A percentile compares a stretch with the other conserved stretches of the same genome.
These are phyloP conservation scores for Pollenia angustigena DNA, from an alignment of 2,888 invertebrate genomes.

Conservation along the genomic window DNA sequence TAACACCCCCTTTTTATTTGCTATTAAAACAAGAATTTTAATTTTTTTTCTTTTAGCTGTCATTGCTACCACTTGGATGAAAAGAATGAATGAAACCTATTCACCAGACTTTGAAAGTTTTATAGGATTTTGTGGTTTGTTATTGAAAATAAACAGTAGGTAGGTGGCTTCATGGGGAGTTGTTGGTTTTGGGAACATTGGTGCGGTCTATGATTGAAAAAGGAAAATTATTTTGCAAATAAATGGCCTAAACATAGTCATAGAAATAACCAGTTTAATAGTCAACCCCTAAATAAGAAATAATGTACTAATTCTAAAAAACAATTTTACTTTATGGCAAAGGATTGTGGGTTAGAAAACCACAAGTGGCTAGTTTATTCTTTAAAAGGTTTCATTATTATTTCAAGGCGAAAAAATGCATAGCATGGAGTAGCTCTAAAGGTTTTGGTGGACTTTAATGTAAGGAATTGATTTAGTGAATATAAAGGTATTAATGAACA, in stretches of 20 bases:
- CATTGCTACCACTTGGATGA: slow-evolving; percentile 52
- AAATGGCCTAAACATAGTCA: not conserved
- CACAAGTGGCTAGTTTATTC: slow-evolving; percentile 10
- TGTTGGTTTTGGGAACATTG: slow-evolving; percentile 1
- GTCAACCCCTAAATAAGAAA: slow-evolving; percentile 9
- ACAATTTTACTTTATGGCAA: not conserved
- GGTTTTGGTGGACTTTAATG: no score
- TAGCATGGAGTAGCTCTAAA: no score
- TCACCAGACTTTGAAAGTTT: slow-evolving; percentile 47
- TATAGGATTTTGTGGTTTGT: slow-evolving; percentile 64
- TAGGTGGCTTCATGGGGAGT: slow-evolving; percentile 23
- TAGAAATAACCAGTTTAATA: slow-evolving; percentile 17
- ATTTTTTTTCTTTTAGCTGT: slow-evolving; percentile 30
- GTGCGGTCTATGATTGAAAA: slow-evolving; percentile 44
- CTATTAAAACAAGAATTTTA: slow-evolving; percentile 79
- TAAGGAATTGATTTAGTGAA: no score
- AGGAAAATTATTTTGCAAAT: slow-evolving; percentile 41
- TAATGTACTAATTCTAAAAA: not conserved
- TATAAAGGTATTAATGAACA: no score
- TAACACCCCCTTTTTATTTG: slow-evolving; percentile 79
- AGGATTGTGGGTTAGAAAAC: not conserved
- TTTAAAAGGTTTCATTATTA: slow-evolving; percentile 9
- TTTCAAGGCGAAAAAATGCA: not conserved
- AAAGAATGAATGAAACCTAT: slow-evolving; percentile 16
- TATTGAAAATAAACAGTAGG: slow-evolving; percentile 37